phyloP scores from a whole-genome alignment of 2,888 invertebrate genomes.

The Mesorhabditis belari region DNA sequence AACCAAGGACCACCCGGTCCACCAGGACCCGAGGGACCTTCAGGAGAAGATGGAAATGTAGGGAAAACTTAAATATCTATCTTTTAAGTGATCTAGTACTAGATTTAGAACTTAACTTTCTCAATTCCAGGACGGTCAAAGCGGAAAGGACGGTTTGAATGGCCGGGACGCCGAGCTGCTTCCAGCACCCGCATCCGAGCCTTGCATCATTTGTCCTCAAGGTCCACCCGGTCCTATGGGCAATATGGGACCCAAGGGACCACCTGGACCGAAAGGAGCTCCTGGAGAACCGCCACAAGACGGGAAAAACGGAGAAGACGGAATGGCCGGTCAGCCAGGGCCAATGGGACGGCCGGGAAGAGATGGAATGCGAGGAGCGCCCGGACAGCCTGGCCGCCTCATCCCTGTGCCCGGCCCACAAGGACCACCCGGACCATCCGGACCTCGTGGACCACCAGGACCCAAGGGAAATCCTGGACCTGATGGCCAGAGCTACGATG shows the following conservation, averaged over 20 bases:
- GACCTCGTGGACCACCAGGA: conserved; percentile 39
- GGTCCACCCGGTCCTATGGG: conserved; percentile 45
- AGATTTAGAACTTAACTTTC: conserved; percentile 4
- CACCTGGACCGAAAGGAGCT: conserved; percentile 49
- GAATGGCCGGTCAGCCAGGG: conserved; percentile 42
- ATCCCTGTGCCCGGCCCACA: conserved; percentile 43
- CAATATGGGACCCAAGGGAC: conserved; percentile 44
- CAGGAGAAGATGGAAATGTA: conserved; percentile 43
- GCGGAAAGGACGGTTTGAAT: conserved; percentile 42
- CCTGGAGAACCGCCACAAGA: conserved; percentile 40
- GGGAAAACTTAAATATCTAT: conserved; percentile 8
- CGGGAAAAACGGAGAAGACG: conserved; percentile 37
- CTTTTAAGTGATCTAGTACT: too few relatives aligned
- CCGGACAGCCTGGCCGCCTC: conserved; percentile 38
- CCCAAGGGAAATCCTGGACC: conserved; percentile 41
- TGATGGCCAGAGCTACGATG: conserved; percentile 38
- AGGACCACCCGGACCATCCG: conserved; percentile 38
- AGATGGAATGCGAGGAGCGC: conserved; percentile 44
- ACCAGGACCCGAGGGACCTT: conserved; percentile 42
- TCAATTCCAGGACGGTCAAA: conserved; percentile 9
- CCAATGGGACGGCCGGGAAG: conserved; percentile 40
- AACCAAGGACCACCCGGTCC: conserved; percentile 43
- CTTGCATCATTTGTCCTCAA: conserved; percentile 48
- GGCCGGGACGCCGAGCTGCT: conserved; percentile 37
- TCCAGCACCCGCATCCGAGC: conserved; percentile 34